Evolutionary conservation across 2,888 invertebrate species (phyloP), one percentile per base, ranked within the genome.

Genomic region (Pseudeuparius sepicola): DNA sequence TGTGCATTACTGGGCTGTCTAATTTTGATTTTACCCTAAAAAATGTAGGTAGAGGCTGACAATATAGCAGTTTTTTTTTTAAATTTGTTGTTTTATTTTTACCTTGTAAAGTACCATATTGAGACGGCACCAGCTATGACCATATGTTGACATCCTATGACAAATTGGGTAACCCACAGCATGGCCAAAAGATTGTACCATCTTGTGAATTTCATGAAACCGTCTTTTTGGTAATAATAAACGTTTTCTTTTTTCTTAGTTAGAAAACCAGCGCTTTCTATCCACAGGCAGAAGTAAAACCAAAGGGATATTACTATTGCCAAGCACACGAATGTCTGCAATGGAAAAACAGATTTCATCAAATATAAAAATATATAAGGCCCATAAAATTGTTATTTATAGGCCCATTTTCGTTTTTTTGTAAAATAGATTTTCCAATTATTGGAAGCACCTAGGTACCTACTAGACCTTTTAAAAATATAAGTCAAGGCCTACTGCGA

Each of bases 51-150:
- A n/a, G n/a, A n/a, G n/a, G n/a, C n/a, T n/a, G n/a, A n/a, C n/a
- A n/a, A n/a, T n/a, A n/a, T n/a, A n/a, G n/a, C n/a, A 31, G 31
- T 20, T 20, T 31, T 3, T 5, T 23, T 20, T n/a, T 5, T 14
- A 27, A 11, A 27, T 6, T 11, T 27, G n/a, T 33, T 26, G 31
- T 4, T 23, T n/a, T 29, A 28, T 24, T 16, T 24, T 47, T 51
- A 75, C 75, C 70, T 69, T 17, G 71, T 65, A 53, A 79, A 79
- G 54, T 74, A 80, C 78, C 78, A 80, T 4, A 60, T 62, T 2
- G 75, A 68, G 1, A 78, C 73, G 5, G 76, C 65, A 6, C 77
- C 74, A 24, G 75, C 75, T 36, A 79, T 68, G 4, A 78, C 66
- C 63, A 78, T 70, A 54, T 78, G 74, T 48, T 80, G 77, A 51